Conservation (phyloP, 2,888 invertebrate genomes). For the Chromoteleia sp. region DNA sequence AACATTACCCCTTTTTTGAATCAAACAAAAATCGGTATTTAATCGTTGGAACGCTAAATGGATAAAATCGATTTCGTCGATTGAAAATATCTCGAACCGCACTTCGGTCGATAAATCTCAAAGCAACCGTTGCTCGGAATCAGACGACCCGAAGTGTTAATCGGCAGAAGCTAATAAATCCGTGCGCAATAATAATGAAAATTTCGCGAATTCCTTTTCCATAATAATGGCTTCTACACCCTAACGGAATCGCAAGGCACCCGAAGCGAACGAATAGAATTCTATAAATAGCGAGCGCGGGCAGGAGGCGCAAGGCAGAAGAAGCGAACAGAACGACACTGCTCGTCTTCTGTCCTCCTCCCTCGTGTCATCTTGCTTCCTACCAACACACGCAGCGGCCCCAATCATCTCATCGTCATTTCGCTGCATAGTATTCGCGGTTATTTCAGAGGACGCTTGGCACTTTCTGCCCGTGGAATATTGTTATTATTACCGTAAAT, state of each 20-base stretch:
- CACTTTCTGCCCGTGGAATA: slow-evolving; percentile 70
- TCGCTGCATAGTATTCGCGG: slow-evolving; percentile 75
- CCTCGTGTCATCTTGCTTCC: slow-evolving; percentile 70
- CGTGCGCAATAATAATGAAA: slow-evolving; percentile 81
- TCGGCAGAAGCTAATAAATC: slow-evolving; percentile 82
- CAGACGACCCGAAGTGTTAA: slow-evolving; percentile 76
- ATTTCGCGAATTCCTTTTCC: slow-evolving; percentile 78
- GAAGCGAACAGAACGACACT: slow-evolving; percentile 46
- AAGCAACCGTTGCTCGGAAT: neutral
- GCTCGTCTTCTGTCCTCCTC: slow-evolving; percentile 38
- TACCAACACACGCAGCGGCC: slow-evolving; percentile 66
- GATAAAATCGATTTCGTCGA: no score
- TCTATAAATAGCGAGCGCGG: slow-evolving; percentile 79
- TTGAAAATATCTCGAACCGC: no score
- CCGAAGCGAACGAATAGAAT: slow-evolving; percentile 81
- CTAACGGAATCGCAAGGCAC: slow-evolving; percentile 76
- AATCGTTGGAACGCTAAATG: no score
- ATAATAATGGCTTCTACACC: slow-evolving; percentile 81
- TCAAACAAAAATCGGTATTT: no score
- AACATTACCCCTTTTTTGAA: no score
- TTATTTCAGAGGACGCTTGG: slow-evolving; percentile 79
- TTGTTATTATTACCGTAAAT: slow-evolving; percentile 57
- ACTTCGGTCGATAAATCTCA: neutral
- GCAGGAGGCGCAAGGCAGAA: slow-evolving; percentile 6
- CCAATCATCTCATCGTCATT: slow-evolving; percentile 78